These are phyloP conservation scores for Scaptomyza polygonia DNA, from an alignment of 2,888 invertebrate genomes.

Conservation along the genomic window DNA sequence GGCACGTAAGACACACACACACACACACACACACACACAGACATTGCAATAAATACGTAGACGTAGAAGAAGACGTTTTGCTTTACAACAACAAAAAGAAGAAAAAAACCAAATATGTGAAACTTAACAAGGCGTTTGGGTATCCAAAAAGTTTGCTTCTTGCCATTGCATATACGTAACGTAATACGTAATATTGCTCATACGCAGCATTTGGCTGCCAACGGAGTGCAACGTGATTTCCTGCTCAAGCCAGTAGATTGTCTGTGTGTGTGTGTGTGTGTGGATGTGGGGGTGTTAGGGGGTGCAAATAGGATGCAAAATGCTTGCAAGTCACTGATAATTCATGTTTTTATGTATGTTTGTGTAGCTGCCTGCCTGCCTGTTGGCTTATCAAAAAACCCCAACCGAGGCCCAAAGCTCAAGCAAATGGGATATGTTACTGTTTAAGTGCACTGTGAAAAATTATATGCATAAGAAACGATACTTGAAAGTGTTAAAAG, in stretches of 20 bases:
- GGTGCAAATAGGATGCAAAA: conserved; percentile 74
- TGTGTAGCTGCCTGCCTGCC: conserved; percentile 2
- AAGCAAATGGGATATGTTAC: conserved; percentile 32
- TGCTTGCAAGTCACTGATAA: conserved; percentile 82
- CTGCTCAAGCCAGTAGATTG: conserved; percentile 41
- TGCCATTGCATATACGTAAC: conserved; percentile 57
- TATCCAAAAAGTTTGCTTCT: conserved; percentile 60
- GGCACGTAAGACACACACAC: conserved; percentile 64
- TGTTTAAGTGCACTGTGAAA: neutral
- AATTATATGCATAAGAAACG: too few species aligned
- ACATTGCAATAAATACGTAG: conserved; percentile 70
- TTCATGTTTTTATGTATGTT: conserved; percentile 21
- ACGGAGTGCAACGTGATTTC: conserved; percentile 71
- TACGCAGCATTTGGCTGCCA: conserved; percentile 65
- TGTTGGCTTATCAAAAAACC: conserved; percentile 38
- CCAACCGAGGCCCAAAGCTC: conserved; percentile 8
- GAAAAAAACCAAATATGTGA: conserved; percentile 16
- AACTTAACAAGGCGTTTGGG: conserved; percentile 31
- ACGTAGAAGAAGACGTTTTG: conserved; percentile 20
- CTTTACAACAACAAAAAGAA: conserved; percentile 44
- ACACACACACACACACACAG: conserved; percentile 25
- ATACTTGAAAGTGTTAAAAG: too few species aligned
- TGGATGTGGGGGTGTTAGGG: conserved; percentile 7
- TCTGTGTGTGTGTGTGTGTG: neutral
- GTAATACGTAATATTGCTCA: conserved; percentile 69